phyloP scores from a whole-genome alignment of 2,888 invertebrate genomes.

The Crocallis elinguaria region DNA sequence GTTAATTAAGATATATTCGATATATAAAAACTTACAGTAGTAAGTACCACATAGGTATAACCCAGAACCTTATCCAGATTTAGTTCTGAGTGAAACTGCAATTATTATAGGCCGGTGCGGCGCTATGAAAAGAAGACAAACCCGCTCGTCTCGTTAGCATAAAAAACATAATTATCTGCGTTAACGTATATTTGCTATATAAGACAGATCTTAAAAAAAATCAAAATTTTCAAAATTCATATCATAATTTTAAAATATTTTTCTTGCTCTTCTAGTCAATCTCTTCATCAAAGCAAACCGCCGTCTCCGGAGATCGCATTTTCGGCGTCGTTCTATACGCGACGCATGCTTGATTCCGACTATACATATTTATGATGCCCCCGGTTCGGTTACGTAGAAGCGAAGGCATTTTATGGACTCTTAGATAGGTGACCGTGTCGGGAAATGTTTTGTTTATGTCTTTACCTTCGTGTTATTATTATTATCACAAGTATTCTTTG shows the following conservation, averaged over 20 bases:
- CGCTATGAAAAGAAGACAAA: no score
- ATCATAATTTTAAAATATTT: neutral
- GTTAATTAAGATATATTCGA: no score
- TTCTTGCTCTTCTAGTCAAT: slow-evolving; percentile 44
- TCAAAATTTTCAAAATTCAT: neutral
- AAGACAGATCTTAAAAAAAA: no score
- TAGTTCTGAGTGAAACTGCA: no score
- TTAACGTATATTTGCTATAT: no score
- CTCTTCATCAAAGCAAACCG: slow-evolving; percentile 47
- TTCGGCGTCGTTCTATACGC: slow-evolving; percentile 81
- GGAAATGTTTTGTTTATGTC: slow-evolving; percentile 51
- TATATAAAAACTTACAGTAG: no score
- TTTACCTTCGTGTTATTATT: slow-evolving; percentile 14
- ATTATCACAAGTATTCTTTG: slow-evolving; percentile 6
- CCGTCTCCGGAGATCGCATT: slow-evolving; percentile 79
- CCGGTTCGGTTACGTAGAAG: slow-evolving; percentile 61
- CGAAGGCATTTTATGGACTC: slow-evolving; percentile 73
- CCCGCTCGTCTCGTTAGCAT: no score
- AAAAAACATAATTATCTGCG: no score
- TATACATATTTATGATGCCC: slow-evolving; percentile 83
- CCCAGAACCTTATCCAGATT: no score
- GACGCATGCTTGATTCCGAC: slow-evolving; percentile 83
- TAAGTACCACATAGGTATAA: no score
- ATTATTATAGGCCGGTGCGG: no score
- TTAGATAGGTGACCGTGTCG: slow-evolving; percentile 70